These are phyloP conservation scores for Danio rerio DNA, from an alignment of 2,113 vertebrate genomes.

Conservation along the genomic window GRCz12tu NC_133178.1:13416501-13417000, in stretches of 20 bases:
- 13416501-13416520: neutral
- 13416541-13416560: neutral
- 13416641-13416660: no score
- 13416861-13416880: neutral
- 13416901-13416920: neutral
- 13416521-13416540: neutral
- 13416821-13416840: neutral
- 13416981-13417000: neutral
- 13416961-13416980: neutral
- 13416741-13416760: neutral
- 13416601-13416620: neutral
- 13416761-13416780: neutral
- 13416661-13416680: neutral
- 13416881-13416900: neutral
- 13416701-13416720: neutral
- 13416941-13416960: neutral
- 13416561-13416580: neutral
- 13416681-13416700: neutral
- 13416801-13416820: neutral
- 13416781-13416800: neutral
- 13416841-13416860: neutral
- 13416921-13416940: slow-evolving; percentile 1
- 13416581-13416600: no score
- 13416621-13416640: no score
- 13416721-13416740: neutral